These are phyloP conservation scores for Coremacera marginata DNA, from an alignment of 2,888 invertebrate species.

Conservation along the genomic window DNA sequence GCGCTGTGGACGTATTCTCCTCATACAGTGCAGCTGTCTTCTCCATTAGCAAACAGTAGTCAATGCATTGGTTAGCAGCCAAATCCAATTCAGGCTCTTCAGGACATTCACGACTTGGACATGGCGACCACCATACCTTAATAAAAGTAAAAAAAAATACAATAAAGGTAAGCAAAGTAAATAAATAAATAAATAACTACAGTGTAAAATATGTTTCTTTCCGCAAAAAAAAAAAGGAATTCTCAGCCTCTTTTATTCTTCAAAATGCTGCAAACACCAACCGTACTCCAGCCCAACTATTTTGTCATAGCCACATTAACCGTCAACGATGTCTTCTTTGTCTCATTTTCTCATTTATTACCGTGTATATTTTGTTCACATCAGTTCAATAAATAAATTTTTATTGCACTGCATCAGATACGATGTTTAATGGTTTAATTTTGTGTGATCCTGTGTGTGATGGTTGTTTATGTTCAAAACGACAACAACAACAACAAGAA, in stretches of 20 bases:
- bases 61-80: conserved; percentile 79
- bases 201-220: too few relatives aligned
- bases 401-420: conserved; percentile 41
- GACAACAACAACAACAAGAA: background rate
- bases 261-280: too few relatives aligned
- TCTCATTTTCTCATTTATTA: background rate
- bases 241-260: too few relatives aligned
- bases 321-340: background rate
- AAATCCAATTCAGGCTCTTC: conserved; percentile 80
- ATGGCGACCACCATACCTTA: conserved; percentile 87
- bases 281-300: background rate
- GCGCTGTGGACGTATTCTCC: conserved; percentile 51
- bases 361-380: conserved; percentile 37
- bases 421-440: conserved; percentile 12
- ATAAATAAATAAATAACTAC: too few relatives aligned
- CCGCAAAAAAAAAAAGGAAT: too few relatives aligned
- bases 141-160: background rate
- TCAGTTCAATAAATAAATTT: conserved; percentile 49
- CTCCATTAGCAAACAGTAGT: conserved; percentile 76
- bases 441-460: background rate
- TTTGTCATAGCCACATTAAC: background rate
- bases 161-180: background rate
- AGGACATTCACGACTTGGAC: conserved; percentile 83
- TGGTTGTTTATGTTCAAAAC: background rate
- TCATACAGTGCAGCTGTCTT: conserved; percentile 58